Conservation (phyloP, 2,113 vertebrate genomes). For the Ondatra zibethicus region DNA sequence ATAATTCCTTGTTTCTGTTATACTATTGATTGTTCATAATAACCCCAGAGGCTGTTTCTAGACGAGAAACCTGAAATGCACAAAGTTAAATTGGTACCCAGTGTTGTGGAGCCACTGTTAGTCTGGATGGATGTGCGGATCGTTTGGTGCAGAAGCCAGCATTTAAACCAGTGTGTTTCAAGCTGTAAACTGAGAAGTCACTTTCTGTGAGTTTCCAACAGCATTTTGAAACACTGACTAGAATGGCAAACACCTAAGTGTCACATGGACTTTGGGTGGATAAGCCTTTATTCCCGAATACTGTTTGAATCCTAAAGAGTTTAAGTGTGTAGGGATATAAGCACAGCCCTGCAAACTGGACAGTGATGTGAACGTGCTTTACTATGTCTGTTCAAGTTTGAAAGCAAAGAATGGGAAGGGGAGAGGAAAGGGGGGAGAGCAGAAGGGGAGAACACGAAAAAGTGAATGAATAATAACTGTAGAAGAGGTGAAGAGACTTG, state of each 20-base stretch:
- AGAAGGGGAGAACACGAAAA: neutral
- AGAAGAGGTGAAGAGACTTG: neutral
- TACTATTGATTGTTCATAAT: neutral
- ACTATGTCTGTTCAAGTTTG: neutral
- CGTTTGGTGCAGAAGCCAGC: neutral
- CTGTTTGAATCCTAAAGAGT: neutral
- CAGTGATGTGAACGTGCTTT: neutral
- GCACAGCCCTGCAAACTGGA: neutral
- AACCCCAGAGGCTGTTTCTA: neutral
- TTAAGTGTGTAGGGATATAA: neutral
- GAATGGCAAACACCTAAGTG: neutral
- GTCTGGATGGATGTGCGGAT: neutral
- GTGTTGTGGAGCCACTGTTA: neutral
- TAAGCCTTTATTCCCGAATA: neutral
- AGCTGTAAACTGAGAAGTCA: neutral
- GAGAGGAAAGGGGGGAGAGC: neutral
- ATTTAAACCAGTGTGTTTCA: conserved; percentile 34
- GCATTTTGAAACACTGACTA: neutral
- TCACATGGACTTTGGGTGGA: neutral
- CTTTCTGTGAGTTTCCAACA: neutral
- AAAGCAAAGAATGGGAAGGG: neutral
- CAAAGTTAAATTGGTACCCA: neutral
- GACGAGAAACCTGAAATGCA: neutral
- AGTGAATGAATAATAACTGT: neutral
- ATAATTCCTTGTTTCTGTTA: neutral